Evolutionary conservation across 2,797 vertebrate species (phyloP), one percentile per base, ranked within the genome.

Genomic region (Neoniphon sammara): DNA sequence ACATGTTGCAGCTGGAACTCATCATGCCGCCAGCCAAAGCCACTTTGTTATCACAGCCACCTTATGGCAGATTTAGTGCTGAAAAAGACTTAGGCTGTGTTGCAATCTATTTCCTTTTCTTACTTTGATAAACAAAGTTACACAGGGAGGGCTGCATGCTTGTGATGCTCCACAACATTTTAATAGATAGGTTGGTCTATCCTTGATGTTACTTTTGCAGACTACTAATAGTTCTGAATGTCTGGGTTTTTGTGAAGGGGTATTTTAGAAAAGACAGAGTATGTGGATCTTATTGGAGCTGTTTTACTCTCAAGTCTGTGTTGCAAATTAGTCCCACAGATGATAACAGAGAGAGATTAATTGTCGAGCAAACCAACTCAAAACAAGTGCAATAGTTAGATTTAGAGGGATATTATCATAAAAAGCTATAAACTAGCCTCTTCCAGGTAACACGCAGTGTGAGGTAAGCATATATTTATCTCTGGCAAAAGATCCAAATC

Each of bases 1-100:
- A 77, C 82, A 60, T 46, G 17, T 73, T 64, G 65, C 72, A 75
- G 70, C 74, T 55, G 73, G 65, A 68, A 34, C 31, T 21, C 44
- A 59, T 75, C 73, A 23, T 0, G 49, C 70, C 57, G 39, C 12
- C 20, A 47, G 67, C 49, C 44, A n/a, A 6, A 4, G 30, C 18
- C 27, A 42, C 39, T 65, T 31, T 57, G 27, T 74, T 56, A 66
- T 72, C 59, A 27, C 71, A 27, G 60, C 27, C 9, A 0, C 31
- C 58, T 18, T 18, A 25, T 4, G 1, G 31, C 54, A 39, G 46
- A 54, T 62, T 70, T 36, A 57, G 3, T 21, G 44, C 15, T 21
- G 21, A 60, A 23, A 20, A 55, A 23, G 59, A 81, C 70, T 74
- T 36, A 42, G 46, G 30, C 39, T 17, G 7, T 34, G 30, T 73